Percentiles rank a stretch among this genome's conserved stretches.
Conservation (phyloP, 2,797 vertebrate species). For the Oreonectes daqikongensis region DNA sequence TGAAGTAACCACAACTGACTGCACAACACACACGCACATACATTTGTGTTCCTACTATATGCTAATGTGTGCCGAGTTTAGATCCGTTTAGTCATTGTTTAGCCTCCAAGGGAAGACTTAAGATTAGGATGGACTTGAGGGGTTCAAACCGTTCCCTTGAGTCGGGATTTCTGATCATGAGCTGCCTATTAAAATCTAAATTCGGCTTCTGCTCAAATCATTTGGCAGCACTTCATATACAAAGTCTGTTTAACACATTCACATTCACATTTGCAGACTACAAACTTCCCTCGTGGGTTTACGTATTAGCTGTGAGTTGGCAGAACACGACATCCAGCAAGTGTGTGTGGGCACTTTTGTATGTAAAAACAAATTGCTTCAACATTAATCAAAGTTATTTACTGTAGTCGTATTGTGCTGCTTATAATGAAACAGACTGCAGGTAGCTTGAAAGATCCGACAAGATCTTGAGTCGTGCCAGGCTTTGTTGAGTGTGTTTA, state of each 20-base stretch:
- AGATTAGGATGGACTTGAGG: slow-evolving; percentile 5
- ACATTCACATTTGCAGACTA: background rate
- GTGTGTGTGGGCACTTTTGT: background rate
- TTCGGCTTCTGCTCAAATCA: slow-evolving; percentile 22
- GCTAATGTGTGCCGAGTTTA: background rate
- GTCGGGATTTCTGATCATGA: slow-evolving; percentile 12
- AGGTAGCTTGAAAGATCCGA: slow-evolving; percentile 25
- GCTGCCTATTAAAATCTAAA: slow-evolving; percentile 44
- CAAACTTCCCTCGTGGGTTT: slow-evolving; percentile 26
- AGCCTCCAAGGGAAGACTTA: slow-evolving; percentile 12
- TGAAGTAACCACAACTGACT: slow-evolving; percentile 17
- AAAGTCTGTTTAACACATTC: slow-evolving; percentile 34
- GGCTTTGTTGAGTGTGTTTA: slow-evolving; percentile 31
- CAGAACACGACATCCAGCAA: background rate
- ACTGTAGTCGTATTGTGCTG: slow-evolving; percentile 31
- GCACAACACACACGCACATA: background rate
- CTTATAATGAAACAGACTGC: slow-evolving; percentile 18
- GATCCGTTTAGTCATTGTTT: slow-evolving; percentile 17
- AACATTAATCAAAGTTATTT: slow-evolving; percentile 39
- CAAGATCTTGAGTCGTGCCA: slow-evolving; percentile 27
- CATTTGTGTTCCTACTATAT: background rate
- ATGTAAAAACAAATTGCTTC: slow-evolving; percentile 23
- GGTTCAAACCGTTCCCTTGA: slow-evolving; percentile 12
- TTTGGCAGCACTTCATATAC: slow-evolving; percentile 26
- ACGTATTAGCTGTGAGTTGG: background rate